Conservation (phyloP, 2,113 vertebrate species). For the Pachyramphus minor region DNA sequence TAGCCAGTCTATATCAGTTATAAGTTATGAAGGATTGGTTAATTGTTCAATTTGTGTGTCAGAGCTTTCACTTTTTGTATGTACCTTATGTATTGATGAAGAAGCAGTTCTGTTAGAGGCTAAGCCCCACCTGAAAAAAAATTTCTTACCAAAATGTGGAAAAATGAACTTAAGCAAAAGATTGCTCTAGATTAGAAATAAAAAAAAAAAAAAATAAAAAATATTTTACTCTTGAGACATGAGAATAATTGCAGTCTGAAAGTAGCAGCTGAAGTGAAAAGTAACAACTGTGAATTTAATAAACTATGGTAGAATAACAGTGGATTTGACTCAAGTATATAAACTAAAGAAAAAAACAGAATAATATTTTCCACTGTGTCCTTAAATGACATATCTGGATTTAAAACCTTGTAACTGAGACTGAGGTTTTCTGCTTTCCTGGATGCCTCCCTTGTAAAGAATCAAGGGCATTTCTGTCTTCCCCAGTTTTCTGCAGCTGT, state of each 20-base stretch:
- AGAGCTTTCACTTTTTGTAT: background rate
- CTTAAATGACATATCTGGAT: constrained; percentile 11
- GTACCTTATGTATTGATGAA: background rate
- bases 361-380: constrained; percentile 25
- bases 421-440: background rate
- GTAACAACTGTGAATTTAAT: constrained; percentile 11
- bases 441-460: background rate
- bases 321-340: background rate
- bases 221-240: background rate
- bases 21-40: background rate
- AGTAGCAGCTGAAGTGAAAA: constrained; percentile 1
- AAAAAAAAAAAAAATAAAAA: background rate
- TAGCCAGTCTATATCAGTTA: background rate
- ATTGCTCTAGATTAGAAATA: background rate
- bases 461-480: background rate
- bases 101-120: background rate
- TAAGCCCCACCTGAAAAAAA: background rate
- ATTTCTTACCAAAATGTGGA: background rate
- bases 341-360: constrained; percentile 37
- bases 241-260: background rate
- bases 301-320: constrained; percentile 2
- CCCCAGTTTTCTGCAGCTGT: background rate
- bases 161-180: background rate
- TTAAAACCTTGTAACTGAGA: background rate
- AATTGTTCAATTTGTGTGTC: background rate